These are phyloP conservation scores for Eonycteris spelaea DNA, from an alignment of 2,113 vertebrate species.

Conservation along the genomic window DNA sequence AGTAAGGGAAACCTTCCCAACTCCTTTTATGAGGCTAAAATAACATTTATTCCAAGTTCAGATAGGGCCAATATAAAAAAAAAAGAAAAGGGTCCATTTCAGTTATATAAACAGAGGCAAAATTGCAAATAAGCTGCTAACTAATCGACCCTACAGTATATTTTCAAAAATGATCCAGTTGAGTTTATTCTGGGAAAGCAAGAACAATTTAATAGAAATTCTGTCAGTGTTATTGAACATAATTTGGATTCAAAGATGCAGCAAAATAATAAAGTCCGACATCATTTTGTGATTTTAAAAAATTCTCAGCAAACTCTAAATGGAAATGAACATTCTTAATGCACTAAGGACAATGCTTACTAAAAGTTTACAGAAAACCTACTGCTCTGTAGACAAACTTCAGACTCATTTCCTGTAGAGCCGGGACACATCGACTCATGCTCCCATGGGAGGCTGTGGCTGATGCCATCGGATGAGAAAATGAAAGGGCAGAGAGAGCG, in stretches of 20 bases:
- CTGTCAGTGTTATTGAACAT: accelerated
- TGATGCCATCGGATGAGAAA: accelerated
- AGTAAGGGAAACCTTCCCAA: background rate
- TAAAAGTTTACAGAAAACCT: background rate
- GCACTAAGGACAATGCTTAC: background rate
- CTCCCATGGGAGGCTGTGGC: accelerated
- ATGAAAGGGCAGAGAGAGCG: background rate
- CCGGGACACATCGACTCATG: accelerated
- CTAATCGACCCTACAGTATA: background rate
- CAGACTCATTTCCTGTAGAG: background rate
- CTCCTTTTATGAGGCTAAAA: background rate
- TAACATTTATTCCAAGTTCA: background rate
- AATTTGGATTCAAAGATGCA: too few species aligned
- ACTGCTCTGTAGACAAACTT: background rate
- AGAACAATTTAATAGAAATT: background rate
- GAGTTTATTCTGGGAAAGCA: background rate
- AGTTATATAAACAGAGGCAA: background rate
- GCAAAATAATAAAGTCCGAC: background rate
- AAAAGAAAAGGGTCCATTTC: background rate
- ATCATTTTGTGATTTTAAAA: background rate
- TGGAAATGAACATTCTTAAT: background rate
- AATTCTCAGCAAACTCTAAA: background rate
- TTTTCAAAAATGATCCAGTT: background rate
- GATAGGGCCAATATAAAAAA: background rate
- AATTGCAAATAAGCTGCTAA: background rate